Conservation (phyloP, 2,888 invertebrate species). For the Diloba caeruleocephala region DNA sequence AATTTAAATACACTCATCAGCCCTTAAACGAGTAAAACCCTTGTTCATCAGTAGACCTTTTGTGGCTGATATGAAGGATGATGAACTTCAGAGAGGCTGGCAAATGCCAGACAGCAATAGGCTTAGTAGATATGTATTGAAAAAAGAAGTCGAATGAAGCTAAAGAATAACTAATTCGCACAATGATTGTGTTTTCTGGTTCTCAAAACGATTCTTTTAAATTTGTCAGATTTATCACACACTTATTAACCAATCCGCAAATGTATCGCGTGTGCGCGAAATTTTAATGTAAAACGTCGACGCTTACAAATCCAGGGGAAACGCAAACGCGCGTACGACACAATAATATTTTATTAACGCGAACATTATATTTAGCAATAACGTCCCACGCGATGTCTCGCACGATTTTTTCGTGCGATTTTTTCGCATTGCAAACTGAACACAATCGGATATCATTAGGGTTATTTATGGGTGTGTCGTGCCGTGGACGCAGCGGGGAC, state of each 20-base stretch:
- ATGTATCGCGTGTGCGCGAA: slow-evolving; percentile 33
- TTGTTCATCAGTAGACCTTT: too few relatives aligned
- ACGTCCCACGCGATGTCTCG: slow-evolving; percentile 25
- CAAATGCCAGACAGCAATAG: too few relatives aligned
- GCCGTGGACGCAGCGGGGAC: slow-evolving; percentile 73
- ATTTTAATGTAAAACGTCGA: slow-evolving; percentile 48
- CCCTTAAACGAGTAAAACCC: too few relatives aligned
- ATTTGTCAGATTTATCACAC: slow-evolving; percentile 3
- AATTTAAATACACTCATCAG: too few relatives aligned
- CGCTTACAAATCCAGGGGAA: slow-evolving; percentile 48
- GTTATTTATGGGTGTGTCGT: slow-evolving; percentile 83
- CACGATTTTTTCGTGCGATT: slow-evolving; percentile 50
- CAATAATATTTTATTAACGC: slow-evolving; percentile 57
- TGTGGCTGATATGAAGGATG: too few relatives aligned
- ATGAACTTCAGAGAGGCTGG: too few relatives aligned
- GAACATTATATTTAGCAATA: slow-evolving; percentile 53
- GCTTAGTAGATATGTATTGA: too few relatives aligned
- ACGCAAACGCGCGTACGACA: slow-evolving; percentile 40
- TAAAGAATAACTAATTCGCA: too few relatives aligned
- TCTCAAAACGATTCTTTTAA: neutral
- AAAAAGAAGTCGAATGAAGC: too few relatives aligned
- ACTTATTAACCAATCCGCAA: slow-evolving; percentile 45
- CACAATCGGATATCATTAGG: slow-evolving; percentile 85
- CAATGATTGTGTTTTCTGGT: too few relatives aligned
- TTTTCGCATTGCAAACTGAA: slow-evolving; percentile 66